Evolutionary conservation across 2,797 vertebrate species (phyloP).

Genomic region (Propithecus perrieri): DNA sequence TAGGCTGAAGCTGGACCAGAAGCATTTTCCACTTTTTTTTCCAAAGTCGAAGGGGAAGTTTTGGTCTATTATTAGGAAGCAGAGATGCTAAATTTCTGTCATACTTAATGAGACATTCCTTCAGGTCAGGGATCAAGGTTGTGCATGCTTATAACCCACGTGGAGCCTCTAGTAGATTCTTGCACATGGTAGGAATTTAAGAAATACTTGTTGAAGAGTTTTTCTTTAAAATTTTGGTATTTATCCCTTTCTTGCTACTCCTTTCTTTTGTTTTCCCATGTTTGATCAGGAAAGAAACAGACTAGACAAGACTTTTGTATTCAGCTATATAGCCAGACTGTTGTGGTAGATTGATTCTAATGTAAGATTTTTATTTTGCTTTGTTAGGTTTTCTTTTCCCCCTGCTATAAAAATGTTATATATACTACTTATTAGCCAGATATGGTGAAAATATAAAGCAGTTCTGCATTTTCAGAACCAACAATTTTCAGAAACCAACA

Average conservation of each 20-base stretch:
- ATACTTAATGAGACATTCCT: neutral
- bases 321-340: neutral
- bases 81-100: neutral
- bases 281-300: neutral
- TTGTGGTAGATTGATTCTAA: neutral
- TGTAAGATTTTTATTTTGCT: constrained; percentile 1
- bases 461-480: neutral
- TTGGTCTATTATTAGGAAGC: neutral
- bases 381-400: neutral
- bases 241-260: neutral
- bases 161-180: neutral
- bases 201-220: neutral
- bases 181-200: neutral
- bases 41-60: neutral
- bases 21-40: neutral
- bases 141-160: neutral
- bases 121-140: neutral
- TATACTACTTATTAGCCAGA: neutral
- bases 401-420: neutral
- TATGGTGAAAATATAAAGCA: neutral
- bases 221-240: neutral
- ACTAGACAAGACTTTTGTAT: neutral
- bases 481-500: neutral
- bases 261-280: neutral
- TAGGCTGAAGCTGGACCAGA: neutral